Conservation (phyloP, 2,797 vertebrate genomes). For the Tapera naevia region DNA sequence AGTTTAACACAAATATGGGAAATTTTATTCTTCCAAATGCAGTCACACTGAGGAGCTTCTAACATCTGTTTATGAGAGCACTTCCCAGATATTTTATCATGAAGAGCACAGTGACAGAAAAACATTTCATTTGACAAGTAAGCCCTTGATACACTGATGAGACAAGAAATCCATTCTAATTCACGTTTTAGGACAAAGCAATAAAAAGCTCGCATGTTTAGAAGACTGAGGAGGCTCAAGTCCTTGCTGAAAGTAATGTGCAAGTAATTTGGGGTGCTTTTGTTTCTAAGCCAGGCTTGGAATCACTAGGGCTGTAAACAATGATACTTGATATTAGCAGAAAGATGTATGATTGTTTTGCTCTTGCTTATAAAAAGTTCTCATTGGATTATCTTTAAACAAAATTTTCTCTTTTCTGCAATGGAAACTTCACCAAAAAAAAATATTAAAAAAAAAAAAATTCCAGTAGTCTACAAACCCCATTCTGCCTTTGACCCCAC, state of each 20-base stretch:
- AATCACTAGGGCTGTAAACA: neutral
- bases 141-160: neutral
- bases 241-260: slow-evolving; percentile 7
- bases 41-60: neutral
- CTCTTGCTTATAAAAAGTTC: neutral
- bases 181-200: neutral
- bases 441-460: neutral
- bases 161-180: neutral
- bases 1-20: neutral
- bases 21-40: neutral
- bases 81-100: neutral
- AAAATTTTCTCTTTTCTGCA: neutral
- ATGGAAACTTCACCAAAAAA: neutral
- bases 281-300: neutral
- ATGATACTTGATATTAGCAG: neutral
- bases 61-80: neutral
- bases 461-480: neutral
- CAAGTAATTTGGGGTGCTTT: slow-evolving; percentile 11
- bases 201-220: neutral
- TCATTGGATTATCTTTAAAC: neutral
- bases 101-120: neutral
- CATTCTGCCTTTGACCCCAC: neutral
- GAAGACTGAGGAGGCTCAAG: slow-evolving; percentile 15
- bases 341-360: slow-evolving; percentile 29
- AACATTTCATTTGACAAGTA: slow-evolving; percentile 40